Conservation (phyloP, 2,113 vertebrate genomes). For the Oryzias melastigma region DNA sequence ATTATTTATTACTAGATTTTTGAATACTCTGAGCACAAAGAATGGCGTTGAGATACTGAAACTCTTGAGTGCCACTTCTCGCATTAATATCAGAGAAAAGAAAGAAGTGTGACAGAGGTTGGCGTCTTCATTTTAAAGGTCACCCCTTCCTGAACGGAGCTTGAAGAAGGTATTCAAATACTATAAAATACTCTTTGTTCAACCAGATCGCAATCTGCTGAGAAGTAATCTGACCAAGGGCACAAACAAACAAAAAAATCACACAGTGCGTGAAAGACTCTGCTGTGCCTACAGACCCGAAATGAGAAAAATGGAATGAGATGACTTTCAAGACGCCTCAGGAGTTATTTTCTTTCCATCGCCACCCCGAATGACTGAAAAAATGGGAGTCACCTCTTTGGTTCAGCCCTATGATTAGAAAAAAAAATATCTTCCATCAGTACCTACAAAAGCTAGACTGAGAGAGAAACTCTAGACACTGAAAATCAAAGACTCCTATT, state of each 20-base stretch:
- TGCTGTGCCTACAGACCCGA: slow-evolving; percentile 38
- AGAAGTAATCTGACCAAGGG: slow-evolving; percentile 31
- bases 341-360: slow-evolving; percentile 49
- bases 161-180: slow-evolving; percentile 44
- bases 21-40: slow-evolving; percentile 56
- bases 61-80: slow-evolving; percentile 22
- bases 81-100: slow-evolving; percentile 24
- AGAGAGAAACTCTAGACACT: slow-evolving; percentile 23
- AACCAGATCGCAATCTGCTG: slow-evolving; percentile 42
- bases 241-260: slow-evolving; percentile 39
- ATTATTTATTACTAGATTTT: slow-evolving; percentile 45
- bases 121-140: slow-evolving; percentile 60
- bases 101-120: slow-evolving; percentile 47
- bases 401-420: slow-evolving; percentile 65
- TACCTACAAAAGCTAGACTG: slow-evolving; percentile 25
- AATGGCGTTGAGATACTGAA: slow-evolving; percentile 31
- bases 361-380: slow-evolving; percentile 16
- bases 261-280: slow-evolving; percentile 56
- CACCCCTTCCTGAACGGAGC: slow-evolving; percentile 35
- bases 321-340: slow-evolving; percentile 46
- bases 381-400: slow-evolving; percentile 60
- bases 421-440: slow-evolving; percentile 12
- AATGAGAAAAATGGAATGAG: slow-evolving; percentile 50
- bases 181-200: slow-evolving; percentile 35
- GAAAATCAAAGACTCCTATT: slow-evolving; percentile 56